Conservation (phyloP, 2,113 vertebrate genomes). For the Dolichotis patagonum region DNA sequence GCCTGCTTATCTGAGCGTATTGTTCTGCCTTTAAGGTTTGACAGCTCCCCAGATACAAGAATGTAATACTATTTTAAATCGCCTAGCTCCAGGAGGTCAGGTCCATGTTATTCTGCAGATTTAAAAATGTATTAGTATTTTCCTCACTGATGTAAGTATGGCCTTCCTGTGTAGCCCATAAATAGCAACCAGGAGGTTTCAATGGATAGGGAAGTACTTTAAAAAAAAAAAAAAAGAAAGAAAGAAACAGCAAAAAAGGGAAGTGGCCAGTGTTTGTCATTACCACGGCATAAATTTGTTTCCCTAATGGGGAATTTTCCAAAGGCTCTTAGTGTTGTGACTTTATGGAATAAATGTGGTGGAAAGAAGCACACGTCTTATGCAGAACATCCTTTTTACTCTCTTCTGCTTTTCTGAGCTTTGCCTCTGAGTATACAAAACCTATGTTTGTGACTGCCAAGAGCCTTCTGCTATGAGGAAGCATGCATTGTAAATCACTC, state of each 20-base stretch:
- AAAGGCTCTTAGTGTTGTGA: constrained; percentile 42
- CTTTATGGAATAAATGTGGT: not conserved
- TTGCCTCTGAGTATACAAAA: constrained; percentile 56
- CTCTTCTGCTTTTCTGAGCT: not conserved
- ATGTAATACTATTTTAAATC: constrained; percentile 51
- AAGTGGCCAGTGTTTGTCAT: not conserved
- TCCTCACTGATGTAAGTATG: not conserved
- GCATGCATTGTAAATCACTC: constrained; percentile 71
- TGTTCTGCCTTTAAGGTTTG: constrained; percentile 63
- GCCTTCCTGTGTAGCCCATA: constrained; percentile 64
- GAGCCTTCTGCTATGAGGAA: constrained; percentile 55
- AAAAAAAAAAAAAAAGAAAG: not conserved
- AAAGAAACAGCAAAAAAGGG: not conserved
- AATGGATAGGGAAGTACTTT: constrained; percentile 9
- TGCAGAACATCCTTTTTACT: not conserved
- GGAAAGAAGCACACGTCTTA: constrained; percentile 50
- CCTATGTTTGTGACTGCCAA: not conserved
- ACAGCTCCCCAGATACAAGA: constrained; percentile 37
- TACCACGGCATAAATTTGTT: not conserved
- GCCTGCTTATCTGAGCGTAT: constrained; percentile 43
- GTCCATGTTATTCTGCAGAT: not conserved
- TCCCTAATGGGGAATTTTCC: constrained; percentile 55
- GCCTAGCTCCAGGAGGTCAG: constrained; percentile 55
- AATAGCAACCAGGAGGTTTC: constrained; percentile 63
- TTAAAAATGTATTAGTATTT: constrained; percentile 58